Conservation (phyloP, 2,888 invertebrate species). For the Brenthis ino region DNA sequence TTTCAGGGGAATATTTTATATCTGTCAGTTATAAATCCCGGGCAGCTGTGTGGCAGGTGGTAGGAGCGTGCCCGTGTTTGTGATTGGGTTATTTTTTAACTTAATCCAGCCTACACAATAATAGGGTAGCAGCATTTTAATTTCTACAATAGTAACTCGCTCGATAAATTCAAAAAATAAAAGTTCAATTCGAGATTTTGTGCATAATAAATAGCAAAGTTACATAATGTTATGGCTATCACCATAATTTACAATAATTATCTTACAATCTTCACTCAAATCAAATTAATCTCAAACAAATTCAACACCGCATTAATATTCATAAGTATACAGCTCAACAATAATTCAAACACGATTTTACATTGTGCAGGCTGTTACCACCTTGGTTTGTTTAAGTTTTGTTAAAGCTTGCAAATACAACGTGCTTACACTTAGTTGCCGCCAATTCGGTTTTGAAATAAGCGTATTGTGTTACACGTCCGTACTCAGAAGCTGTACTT, state of each 20-base stretch:
- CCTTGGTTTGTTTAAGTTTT: conserved; percentile 51
- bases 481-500: conserved; percentile 51
- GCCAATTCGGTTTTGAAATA: conserved; percentile 59
- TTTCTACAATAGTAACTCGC: conserved; percentile 42
- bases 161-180: no score
- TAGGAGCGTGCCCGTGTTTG: conserved; percentile 64
- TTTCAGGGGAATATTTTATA: conserved; percentile 64
- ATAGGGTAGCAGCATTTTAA: conserved; percentile 49
- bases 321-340: conserved; percentile 54
- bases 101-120: conserved; percentile 38
- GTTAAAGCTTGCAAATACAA: conserved; percentile 57
- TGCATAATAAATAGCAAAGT: no score
- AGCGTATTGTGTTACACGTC: conserved; percentile 66
- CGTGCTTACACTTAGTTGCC: conserved; percentile 59
- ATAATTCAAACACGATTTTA: conserved; percentile 61
- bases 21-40: conserved; percentile 64
- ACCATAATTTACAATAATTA: not conserved
- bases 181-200: no score
- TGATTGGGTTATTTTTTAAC: conserved; percentile 46
- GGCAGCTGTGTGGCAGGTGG: conserved; percentile 76
- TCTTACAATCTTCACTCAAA: conserved; percentile 24
- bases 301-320: conserved; percentile 58
- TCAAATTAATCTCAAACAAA: conserved; percentile 39
- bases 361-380: conserved; percentile 45
- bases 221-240: no score